phyloP scores from a whole-genome alignment of 2,113 vertebrate genomes.

The Tragelaphus strepsiceros region DNA sequence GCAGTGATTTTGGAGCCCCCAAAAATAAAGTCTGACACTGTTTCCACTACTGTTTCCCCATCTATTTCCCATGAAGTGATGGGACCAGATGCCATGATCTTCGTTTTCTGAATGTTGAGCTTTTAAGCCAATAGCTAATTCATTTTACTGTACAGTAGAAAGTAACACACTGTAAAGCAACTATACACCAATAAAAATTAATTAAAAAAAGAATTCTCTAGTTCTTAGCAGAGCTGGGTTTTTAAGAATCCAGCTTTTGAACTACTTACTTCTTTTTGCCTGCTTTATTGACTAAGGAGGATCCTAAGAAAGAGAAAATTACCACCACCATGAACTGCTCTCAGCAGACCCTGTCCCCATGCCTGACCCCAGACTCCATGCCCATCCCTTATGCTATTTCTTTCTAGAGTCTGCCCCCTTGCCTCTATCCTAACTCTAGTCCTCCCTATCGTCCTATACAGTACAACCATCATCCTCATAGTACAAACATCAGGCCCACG shows the following conservation, averaged over 20 bases:
- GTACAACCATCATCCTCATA: accelerated
- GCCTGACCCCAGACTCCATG: background rate
- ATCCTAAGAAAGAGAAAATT: background rate
- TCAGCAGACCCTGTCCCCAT: background rate
- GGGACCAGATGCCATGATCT: no score
- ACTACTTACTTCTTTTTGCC: background rate
- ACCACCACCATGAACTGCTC: no score
- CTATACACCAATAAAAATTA: background rate
- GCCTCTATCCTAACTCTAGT: background rate
- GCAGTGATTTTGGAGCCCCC: no score
- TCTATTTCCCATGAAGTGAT: no score
- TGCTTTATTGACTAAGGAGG: background rate
- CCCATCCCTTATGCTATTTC: background rate
- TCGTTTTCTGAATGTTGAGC: no score
- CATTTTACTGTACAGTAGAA: background rate
- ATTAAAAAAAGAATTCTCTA: background rate
- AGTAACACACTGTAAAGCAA: background rate
- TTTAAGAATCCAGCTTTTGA: background rate
- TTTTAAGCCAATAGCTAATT: background rate
- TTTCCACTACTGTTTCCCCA: no score
- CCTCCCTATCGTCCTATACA: accelerated
- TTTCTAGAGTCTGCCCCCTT: background rate
- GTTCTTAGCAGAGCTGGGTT: background rate
- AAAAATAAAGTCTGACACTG: no score
- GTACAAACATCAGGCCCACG: accelerated